Evolutionary conservation across 1,140 invertebrate species (phyloP).

Genomic region (Trialeurodes vaporariorum): DNA sequence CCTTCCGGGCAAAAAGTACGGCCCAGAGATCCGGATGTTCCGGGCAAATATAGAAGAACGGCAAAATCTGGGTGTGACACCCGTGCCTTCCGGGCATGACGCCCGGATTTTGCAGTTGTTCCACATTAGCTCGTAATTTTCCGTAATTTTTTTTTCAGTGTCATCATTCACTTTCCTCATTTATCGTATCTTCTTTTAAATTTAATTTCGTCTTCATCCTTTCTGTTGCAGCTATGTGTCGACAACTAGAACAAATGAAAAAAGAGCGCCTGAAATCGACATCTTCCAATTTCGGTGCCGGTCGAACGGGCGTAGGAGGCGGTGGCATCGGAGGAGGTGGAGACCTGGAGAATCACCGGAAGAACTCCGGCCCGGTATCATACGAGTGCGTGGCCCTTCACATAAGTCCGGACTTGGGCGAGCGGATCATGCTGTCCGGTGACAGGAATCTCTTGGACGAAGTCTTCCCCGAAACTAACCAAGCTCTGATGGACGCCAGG

Average conservation of each 20-base stretch:
- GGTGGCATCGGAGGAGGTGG: slow-evolving; percentile 12
- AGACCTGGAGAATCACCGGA: slow-evolving; percentile 17
- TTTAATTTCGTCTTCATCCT: slow-evolving; percentile 6
- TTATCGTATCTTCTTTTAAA: background rate
- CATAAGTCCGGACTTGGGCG: slow-evolving; percentile 77
- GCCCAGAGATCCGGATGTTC: no score
- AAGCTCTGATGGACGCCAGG: slow-evolving; percentile 67
- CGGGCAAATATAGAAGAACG: no score
- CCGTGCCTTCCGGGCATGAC: no score
- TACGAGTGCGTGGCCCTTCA: slow-evolving; percentile 78
- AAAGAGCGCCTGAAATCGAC: slow-evolving; percentile 39
- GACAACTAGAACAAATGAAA: slow-evolving; percentile 62
- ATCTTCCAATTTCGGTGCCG: background rate
- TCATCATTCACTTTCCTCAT: no score
- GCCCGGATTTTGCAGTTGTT: no score
- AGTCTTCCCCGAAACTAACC: slow-evolving; percentile 76
- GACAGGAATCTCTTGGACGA: slow-evolving; percentile 67
- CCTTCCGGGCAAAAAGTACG: no score
- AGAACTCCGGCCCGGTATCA: slow-evolving; percentile 34
- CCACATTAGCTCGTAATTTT: no score
- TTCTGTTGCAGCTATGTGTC: slow-evolving; percentile 51
- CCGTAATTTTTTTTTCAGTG: no score
- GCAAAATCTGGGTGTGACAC: no score
- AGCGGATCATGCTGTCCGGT: slow-evolving; percentile 73
- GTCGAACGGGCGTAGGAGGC: slow-evolving; percentile 6